Base-by-base conservation (phyloP, 2,113 vertebrate species). In the Pogona vitticeps region DNA sequence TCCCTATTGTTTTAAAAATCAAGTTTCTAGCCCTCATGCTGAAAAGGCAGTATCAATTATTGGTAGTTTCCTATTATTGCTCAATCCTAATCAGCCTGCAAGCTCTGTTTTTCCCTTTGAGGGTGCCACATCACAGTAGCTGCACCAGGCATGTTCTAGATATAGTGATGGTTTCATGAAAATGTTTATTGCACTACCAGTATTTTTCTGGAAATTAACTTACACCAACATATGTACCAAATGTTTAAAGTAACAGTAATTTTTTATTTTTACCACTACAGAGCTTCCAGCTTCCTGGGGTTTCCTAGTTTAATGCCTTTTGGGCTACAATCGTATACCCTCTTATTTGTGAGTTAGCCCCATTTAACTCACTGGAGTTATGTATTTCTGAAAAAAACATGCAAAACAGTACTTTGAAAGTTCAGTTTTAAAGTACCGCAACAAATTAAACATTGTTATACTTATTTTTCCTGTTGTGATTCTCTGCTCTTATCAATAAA, bases 401-500 rank as follows among this genome's bases (percentile, higher is more conserved):
- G 40, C 10, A 82, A 12, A 15, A 61, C 52, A 42, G 31, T 33
- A 7, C 18, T 65, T 28, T 86, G 68, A 87, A 84, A 38, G 71
- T 31, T 28, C 58, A n/a, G 36, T 12, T 26, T 88, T 23, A n/a
- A 89, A 63, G 23, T 80, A 88, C 38, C 18, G 59, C 85, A 91
- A 72, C 12, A 86, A 92, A 89, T 23, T 0, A 83, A 67, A 17
- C 0, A 0, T 78, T 91, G n/a, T 87, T 83, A 76, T 80, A 87
- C 0, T 81, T 38, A 78, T 14, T 23, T 76, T 4, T 31, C 28
- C 40, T 6, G 42, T 1, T 88, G 82, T 31, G 65, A 0, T 59
- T 83, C 1, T 91, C 31, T 83, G 8, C 84, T 89, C 40, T 88
- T 40, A 23, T n/a, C 92, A 71, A 38, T 81, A 90, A 13, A 79